Base-by-base conservation (phyloP, 2,113 vertebrate genomes). In the Parus major region DNA sequence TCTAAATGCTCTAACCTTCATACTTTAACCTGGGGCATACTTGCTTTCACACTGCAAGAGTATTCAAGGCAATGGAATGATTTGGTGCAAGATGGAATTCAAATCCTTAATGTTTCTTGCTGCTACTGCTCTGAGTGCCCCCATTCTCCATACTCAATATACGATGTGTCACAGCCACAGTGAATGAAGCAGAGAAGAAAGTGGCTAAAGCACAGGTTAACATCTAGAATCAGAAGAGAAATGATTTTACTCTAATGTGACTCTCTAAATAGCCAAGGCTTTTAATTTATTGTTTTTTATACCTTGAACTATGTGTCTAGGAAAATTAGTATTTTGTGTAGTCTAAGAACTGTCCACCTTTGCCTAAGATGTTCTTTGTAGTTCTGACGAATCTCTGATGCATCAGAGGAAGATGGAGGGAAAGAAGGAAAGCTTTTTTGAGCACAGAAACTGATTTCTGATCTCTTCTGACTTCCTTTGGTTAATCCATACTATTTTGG, bases 141-240 rank as follows among this genome's bases (percentile, higher is more conserved):
- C 9, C 7, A 2, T 76, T 69, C 46, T 72, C 36, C 28, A 24
- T 17, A 56, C 17, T 39, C 49, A 64, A 5, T 4, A 39, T n/a
- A 24, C 0, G 0, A 21, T 5, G 10, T 82, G 46, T 79, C 25
- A 28, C 28, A 64, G 12, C 11, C 31, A 27, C 39, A 44, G n/a
- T 14, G 61, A 79, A 39, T 47, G 61, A 78, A 55, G 18, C 52
- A 73, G 64, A 36, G 4, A 33, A 70, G 24, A 69, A 71, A 64
- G 39, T 57, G 39, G 42, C 52, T 86, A 64, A 82, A 76, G 31
- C 11, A 36, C 33, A 20, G 33, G 56, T 75, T 78, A 78, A 47
- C 57, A 64, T 56, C 28, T n/a, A 57, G 46, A 69, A 61, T 56
- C 46, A 76, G 68, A 72, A 85, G 49, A 72, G 35, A 79, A 89